These are phyloP conservation scores for Platichthys stellatus DNA, from an alignment of 2,113 vertebrate species.

Conservation along the genomic window DNA sequence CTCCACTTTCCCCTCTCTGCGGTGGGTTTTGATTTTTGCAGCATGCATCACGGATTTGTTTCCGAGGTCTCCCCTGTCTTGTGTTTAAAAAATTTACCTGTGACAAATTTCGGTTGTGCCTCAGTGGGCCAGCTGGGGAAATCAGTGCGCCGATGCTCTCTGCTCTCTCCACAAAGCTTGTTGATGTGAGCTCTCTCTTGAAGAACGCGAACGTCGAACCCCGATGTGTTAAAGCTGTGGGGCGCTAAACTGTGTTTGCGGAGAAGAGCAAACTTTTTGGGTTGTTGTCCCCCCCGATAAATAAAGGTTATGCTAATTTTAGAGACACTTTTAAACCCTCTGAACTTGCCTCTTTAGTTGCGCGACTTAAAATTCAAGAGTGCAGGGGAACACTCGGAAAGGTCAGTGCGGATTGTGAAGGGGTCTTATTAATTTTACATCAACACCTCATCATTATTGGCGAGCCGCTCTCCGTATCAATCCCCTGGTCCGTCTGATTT, in stretches of 20 bases:
- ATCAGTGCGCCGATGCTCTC: background rate
- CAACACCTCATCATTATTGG: slow-evolving; percentile 65
- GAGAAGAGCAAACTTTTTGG: slow-evolving; percentile 6
- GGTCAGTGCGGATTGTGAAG: slow-evolving; percentile 69
- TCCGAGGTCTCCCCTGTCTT: background rate
- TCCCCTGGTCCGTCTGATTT: slow-evolving; percentile 24
- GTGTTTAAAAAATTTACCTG: background rate
- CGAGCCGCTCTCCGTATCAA: slow-evolving; percentile 30
- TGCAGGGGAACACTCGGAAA: slow-evolving; percentile 52
- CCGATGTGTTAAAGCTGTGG: background rate
- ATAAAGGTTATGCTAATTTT: slow-evolving; percentile 41
- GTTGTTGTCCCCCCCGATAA: slow-evolving; percentile 8
- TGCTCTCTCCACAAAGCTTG: background rate
- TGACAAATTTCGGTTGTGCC: background rate
- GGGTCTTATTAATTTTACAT: slow-evolving; percentile 79
- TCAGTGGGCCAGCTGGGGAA: background rate
- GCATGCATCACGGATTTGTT: background rate
- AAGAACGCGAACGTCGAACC: too few species aligned
- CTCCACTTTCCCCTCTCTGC: background rate
- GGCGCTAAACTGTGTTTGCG: background rate
- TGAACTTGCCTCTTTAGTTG: slow-evolving; percentile 41
- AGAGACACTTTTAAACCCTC: slow-evolving; percentile 22
- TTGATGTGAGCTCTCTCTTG: background rate
- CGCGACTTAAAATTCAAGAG: slow-evolving; percentile 69
- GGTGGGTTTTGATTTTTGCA: background rate